Base-by-base conservation (phyloP, 64 coral and sea anemone species). In the Catalaphyllia jardinei region DNA sequence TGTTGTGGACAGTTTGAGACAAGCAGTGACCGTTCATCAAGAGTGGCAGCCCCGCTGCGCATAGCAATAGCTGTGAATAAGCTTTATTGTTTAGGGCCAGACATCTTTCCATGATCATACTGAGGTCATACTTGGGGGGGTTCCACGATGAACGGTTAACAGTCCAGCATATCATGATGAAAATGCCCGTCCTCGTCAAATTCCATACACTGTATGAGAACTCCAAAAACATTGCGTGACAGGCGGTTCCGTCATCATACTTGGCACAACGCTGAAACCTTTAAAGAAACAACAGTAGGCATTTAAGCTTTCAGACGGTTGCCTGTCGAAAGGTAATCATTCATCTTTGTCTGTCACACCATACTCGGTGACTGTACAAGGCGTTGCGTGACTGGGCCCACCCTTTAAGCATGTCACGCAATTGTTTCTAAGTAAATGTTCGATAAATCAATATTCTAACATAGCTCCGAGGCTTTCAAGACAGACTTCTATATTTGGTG, bases 201-300 rank as follows among this genome's bases (percentile, higher is more conserved):
- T 84, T 84, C 35, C 81, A 84, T 22, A 84, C 20, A 8, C 31
- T 84, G 62, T 84, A 84, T n/a, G 81, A 84, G 69, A 84, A 71
- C n/a, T 84, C 81, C n/a, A 84, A 51, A 38, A 84, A 84, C 22
- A 62, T 15, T 0, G 81, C 31, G 24, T 84, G 81, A 49, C 81
- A 84, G 64, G 35, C 7, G 31, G 81, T 84, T 35, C 81, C 25
- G 81, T 84, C 81, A n/a, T 84, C 81, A 31, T 84, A 84, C 4
- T 49, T 71, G 42, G 81, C 81, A 64, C 81, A 84, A 20, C 62
- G 81, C 30, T 84, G 81, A 51, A 84, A 84, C 60, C 81, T 84
- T 67, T 10, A 69, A 84, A 69, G 14, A 49, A 49, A 71, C 20
- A 51, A 14, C 7, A 19, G 54, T 52, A 28, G 49, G 35, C 31